Evolutionary conservation across 2,113 vertebrate species (phyloP), one percentile per base, ranked within the genome.

Genomic region (Notiomystis cincta): DNA sequence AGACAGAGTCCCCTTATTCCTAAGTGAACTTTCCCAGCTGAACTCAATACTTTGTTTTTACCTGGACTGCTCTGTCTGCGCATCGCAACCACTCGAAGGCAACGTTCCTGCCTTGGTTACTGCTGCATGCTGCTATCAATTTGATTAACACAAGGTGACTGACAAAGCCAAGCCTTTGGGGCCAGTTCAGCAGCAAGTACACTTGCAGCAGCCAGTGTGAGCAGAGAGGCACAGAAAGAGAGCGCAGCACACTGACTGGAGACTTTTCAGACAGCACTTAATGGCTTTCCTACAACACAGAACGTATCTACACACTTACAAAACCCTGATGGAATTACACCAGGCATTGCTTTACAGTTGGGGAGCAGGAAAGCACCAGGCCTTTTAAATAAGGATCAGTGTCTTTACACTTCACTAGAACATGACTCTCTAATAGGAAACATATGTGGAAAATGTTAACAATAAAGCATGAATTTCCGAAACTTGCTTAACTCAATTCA

Each of bases 351-450:
- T 40, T 87, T 95, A 71, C n/a, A 80, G 38, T 45, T 73, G 60
- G 76, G 86, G 14, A 92, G 77, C 37, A 97, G 69, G 82, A 91
- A 89, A 91, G 67, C 53, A 78, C 30, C 42, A 96, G 60, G 82
- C 57, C 82, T 84, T 91, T 93, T 69, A 94, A 95, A 92, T 84
- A 78, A 84, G 66, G 44, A 93, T 90, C 85, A 97, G 58, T n/a
- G 53, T 87, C 91, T 94, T 96, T 95, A 94, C 87, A 95, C 95
- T 94, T 96, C 91, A 61, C 87, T 89, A 95, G 57, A 93, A 91
- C 82, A 90, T 35, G 69, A 94, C 38, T 90, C 37, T 87, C 40
- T 93, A 97, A 97, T 78, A 94, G 62, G 51, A 95, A 96, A 92
- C 95, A 90, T 65, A 84, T 90, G 96, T 82, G 85, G 50, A 96